Conservation (phyloP, 2,797 vertebrate species). For the Clarias laeviceps region DNA sequence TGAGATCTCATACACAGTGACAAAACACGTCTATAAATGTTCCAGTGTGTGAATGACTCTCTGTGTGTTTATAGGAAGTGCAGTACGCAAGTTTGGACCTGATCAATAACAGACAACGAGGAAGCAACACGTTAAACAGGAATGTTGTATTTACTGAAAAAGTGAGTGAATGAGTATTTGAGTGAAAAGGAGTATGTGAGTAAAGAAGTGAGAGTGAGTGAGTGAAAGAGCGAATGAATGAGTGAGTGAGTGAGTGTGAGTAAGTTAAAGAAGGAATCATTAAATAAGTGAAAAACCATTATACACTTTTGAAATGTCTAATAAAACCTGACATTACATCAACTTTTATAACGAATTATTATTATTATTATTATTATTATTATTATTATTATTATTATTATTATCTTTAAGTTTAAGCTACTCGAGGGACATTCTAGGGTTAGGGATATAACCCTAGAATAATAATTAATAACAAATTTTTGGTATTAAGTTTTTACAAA, state of each 20-base stretch:
- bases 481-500: too few species aligned
- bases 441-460: too few species aligned
- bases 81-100: conserved; percentile 41
- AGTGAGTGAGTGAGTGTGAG: not conserved
- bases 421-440: too few species aligned
- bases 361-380: conserved; percentile 8
- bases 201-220: not conserved
- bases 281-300: not conserved
- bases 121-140: not conserved
- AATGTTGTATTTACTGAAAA: not conserved
- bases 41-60: not conserved
- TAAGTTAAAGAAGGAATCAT: not conserved
- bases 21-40: not conserved
- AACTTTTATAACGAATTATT: not conserved
- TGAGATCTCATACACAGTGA: not conserved
- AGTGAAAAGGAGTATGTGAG: too few species aligned
- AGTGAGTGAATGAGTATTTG: not conserved
- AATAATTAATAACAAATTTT: too few species aligned
- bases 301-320: not conserved
- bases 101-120: not conserved
- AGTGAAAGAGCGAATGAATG: too few species aligned
- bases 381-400: not conserved
- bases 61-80: conserved; percentile 33
- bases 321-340: not conserved
- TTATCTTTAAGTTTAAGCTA: too few species aligned